Conservation (phyloP, 1,140 invertebrate species). For the Zophobas atratus region DNA sequence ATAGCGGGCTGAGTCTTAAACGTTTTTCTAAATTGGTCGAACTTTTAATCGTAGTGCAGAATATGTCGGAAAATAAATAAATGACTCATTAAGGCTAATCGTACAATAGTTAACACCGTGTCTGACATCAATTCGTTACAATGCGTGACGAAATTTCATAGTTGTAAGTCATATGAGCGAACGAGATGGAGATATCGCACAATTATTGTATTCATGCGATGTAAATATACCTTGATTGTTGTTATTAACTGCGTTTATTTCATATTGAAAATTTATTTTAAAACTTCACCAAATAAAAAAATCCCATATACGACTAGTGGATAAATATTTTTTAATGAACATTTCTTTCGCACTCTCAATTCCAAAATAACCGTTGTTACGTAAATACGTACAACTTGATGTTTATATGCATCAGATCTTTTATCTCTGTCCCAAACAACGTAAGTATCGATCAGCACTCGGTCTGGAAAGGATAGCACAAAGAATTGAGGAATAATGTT, state of each 20-base stretch:
- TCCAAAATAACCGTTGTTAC: no score
- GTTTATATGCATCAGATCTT: no score
- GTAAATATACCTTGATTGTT: slow-evolving; percentile 5
- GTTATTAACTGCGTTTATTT: not conserved
- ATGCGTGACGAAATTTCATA: slow-evolving; percentile 23
- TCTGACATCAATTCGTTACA: not conserved
- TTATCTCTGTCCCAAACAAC: no score
- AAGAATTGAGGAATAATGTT: no score
- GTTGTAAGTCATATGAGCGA: slow-evolving; percentile 8
- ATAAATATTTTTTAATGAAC: no score
- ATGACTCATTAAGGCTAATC: slow-evolving; percentile 10
- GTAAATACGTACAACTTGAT: no score
- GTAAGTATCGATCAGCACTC: no score
- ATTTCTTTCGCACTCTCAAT: no score
- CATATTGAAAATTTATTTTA: slow-evolving; percentile 14
- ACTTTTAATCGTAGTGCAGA: not conserved
- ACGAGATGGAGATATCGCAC: not conserved
- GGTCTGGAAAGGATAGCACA: no score
- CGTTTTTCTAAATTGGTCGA: not conserved
- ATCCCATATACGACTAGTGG: no score
- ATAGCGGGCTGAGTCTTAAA: slow-evolving; percentile 16
- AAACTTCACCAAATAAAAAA: slow-evolving; percentile 10
- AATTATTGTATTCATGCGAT: slow-evolving; percentile 12
- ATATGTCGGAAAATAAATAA: not conserved
- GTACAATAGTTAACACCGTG: slow-evolving; percentile 2